Conservation (phyloP, 1,140 invertebrate species). For the Cotesia vestalis region DNA sequence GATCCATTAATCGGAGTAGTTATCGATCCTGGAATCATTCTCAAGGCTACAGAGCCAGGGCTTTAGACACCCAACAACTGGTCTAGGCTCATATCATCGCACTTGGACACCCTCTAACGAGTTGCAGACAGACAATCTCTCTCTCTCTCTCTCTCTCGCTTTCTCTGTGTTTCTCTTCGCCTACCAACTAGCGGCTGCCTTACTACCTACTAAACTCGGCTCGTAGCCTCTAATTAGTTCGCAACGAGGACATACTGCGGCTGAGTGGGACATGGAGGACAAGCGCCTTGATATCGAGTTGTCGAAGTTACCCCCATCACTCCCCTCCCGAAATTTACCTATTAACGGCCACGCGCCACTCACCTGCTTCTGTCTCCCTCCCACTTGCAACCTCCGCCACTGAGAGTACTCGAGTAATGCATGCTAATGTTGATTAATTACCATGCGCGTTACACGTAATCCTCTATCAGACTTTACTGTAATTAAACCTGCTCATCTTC, state of each 20-base stretch:
- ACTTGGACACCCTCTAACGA: neutral
- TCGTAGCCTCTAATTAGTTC: constrained; percentile 39
- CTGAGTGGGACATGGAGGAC: constrained; percentile 19
- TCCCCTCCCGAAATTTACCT: constrained; percentile 40
- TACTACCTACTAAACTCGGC: neutral
- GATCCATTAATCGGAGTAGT: constrained; percentile 32
- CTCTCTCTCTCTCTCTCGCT: constrained; percentile 4
- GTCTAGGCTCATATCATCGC: neutral
- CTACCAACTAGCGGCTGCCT: neutral
- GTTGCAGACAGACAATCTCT: no score
- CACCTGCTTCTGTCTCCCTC: constrained; percentile 28
- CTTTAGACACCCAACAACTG: neutral
- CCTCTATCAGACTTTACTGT: neutral
- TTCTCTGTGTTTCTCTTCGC: neutral
- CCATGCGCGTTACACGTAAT: constrained; percentile 43
- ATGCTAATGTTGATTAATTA: constrained; percentile 53
- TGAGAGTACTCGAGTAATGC: constrained; percentile 43
- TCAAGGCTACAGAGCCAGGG: constrained; percentile 20
- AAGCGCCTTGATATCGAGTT: constrained; percentile 42
- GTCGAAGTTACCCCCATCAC: constrained; percentile 33
- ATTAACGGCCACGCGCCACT: constrained; percentile 39
- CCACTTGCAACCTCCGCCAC: constrained; percentile 20
- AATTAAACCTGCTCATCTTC: no score
- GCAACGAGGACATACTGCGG: constrained; percentile 35
- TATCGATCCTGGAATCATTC: constrained; percentile 36